Evolutionary conservation across 2,113 vertebrate genomes (phyloP).

Genomic region (Pycnonotus jocosus): DNA sequence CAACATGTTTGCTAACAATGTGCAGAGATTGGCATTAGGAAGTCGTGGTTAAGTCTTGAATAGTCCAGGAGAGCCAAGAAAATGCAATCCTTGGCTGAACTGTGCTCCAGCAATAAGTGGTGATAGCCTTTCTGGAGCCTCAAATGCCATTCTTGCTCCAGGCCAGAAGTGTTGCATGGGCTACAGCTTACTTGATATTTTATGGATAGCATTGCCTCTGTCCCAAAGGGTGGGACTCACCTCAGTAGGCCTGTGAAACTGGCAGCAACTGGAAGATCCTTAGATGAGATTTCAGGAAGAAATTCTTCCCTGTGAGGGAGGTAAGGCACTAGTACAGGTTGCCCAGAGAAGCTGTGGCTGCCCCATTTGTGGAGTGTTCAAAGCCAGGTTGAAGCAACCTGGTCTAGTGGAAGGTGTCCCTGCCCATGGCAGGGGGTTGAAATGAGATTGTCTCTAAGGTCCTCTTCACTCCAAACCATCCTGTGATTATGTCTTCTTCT

Average conservation of each 20-base stretch:
- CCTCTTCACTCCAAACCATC: neutral
- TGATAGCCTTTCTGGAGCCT: neutral
- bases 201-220: neutral
- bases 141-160: neutral
- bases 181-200: neutral
- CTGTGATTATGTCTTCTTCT: neutral
- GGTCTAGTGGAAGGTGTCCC: neutral
- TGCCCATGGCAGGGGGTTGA: neutral
- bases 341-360: neutral
- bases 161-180: neutral
- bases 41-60: neutral
- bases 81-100: neutral
- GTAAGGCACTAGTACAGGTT: neutral
- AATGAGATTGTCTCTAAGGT: neutral
- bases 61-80: neutral
- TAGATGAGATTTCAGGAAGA: neutral
- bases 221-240: neutral
- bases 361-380: neutral
- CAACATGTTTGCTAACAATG: neutral
- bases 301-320: neutral
- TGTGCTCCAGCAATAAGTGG: neutral
- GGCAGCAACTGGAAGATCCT: neutral
- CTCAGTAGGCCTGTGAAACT: neutral
- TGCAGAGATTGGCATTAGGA: neutral
- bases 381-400: neutral